A percentile compares a stretch with the other conserved stretches of the same genome.
phyloP scores from a whole-genome alignment of 2,888 invertebrate genomes.

The Bedellia somnulentella region DNA sequence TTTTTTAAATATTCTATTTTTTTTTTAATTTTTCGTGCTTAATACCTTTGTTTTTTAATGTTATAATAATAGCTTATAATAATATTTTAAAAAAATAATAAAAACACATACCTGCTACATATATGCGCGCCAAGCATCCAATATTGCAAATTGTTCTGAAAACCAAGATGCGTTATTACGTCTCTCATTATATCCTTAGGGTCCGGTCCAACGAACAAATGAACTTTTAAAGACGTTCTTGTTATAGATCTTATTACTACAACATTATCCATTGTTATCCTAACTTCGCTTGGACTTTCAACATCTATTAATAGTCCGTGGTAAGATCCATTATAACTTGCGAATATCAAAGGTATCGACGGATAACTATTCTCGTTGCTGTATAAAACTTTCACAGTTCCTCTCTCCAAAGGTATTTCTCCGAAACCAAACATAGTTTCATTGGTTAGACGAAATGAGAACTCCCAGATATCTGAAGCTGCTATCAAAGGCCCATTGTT shows the following conservation, averaged over 20 bases:
- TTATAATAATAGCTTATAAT: too few species aligned
- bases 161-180: constrained; percentile 23
- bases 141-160: constrained; percentile 25
- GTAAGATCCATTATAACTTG: constrained; percentile 46
- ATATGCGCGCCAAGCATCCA: constrained; percentile 51
- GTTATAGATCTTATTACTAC: constrained; percentile 60
- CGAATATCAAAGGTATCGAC: constrained; percentile 53
- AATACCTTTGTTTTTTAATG: too few species aligned
- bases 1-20: too few species aligned
- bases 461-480: constrained; percentile 63
- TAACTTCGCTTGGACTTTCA: constrained; percentile 56
- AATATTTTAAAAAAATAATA: too few species aligned
- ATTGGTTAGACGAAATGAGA: constrained; percentile 53
- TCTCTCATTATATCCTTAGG: constrained; percentile 40
- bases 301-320: constrained; percentile 60
- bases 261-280: constrained; percentile 49
- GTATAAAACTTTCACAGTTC: constrained; percentile 40
- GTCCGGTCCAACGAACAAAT: constrained; percentile 38
- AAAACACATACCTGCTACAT: constrained; percentile 28
- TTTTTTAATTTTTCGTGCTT: too few species aligned
- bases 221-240: constrained; percentile 30
- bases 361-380: constrained; percentile 38
- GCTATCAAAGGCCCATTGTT: constrained; percentile 61
- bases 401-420: constrained; percentile 33
- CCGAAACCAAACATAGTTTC: constrained; percentile 60